Base-by-base conservation (phyloP, 2,888 invertebrate species). In the Hybos culiciformis region DNA sequence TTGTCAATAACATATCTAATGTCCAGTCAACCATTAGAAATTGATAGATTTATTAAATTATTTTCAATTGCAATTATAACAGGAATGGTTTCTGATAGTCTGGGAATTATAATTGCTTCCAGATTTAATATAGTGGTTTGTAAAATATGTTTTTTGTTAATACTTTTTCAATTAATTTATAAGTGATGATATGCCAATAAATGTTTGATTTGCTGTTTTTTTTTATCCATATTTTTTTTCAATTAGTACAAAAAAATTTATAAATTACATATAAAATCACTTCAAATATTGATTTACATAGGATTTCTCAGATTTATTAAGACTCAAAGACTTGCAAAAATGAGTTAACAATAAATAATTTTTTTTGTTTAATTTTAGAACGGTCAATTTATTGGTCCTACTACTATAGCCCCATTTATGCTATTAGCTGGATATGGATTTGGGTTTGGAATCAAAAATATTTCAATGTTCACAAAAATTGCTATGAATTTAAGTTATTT, bases 361-460 rank as follows among this genome's bases (percentile, higher is more conserved):
- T 15, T 40, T n/a, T 38, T 43, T 26, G 42, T 37, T 50, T 17
- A 19, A 6, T 69, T 69, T 9, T 66, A 87, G 87, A 87, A 87
- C 57, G 79, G 82, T 21, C 85, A 91, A 65, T 94, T 93, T 62
- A 70, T 91, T 53, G 94, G 92, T 0, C 92, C 94, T 14, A 83
- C 86, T 1, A 59, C 83, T 45, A 74, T 82, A 41, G 92, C 92
- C 5, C 93, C 93, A 0, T 69, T 94, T 11, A 85, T 94, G 75
- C 65, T 94, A 43, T 71, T 93, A 39, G 83, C 92, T 5, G 84
- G 82, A 1, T 84, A 85, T 57, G 86, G 93, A 23, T 81, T 93
- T 55, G 93, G 93, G 5, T 79, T 78, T 46, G 85, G 83, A 2
- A 21, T 36, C 8, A 70, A 72, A n/a, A 69, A 73, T 1, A 78